Conservation (phyloP, 1,140 invertebrate genomes). For the Dendrolimus kikuchii region DNA sequence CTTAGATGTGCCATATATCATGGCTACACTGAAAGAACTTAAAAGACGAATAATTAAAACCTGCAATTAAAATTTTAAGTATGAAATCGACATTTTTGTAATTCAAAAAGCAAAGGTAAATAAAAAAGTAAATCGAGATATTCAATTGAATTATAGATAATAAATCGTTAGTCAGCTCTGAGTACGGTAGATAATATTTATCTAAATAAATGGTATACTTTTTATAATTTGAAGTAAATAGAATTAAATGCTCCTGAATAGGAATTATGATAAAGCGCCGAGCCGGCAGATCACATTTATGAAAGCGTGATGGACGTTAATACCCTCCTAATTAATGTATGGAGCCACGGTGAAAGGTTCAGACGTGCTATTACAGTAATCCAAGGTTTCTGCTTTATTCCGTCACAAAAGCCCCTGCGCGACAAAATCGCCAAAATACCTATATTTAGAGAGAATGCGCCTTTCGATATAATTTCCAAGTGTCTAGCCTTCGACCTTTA, state of each 20-base stretch:
- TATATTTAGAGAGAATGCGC: neutral
- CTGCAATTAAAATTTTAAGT: too few relatives aligned
- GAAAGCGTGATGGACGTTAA: constrained; percentile 24
- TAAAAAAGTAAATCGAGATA: too few relatives aligned
- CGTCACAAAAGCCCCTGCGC: constrained; percentile 2
- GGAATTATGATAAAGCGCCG: constrained; percentile 7
- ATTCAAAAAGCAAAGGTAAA: too few relatives aligned
- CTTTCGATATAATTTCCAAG: neutral
- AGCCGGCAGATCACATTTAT: constrained; percentile 21
- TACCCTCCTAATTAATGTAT: constrained; percentile 31
- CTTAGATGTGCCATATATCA: too few relatives aligned
- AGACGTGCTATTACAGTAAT: constrained; percentile 18
- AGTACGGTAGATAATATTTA: too few relatives aligned
- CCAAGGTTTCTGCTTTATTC: constrained; percentile 7
- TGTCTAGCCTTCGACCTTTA: neutral
- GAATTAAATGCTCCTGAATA: constrained; percentile 1
- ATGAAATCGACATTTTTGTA: too few relatives aligned
- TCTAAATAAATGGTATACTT: too few relatives aligned
- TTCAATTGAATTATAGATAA: too few relatives aligned
- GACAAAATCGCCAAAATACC: neutral
- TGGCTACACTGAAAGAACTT: too few relatives aligned
- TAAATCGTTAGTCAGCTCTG: too few relatives aligned
- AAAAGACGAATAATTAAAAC: too few relatives aligned
- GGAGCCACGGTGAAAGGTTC: constrained; percentile 13
- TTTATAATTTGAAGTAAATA: too few relatives aligned